Evolutionary conservation across 2,888 invertebrate species (phyloP), one percentile per base, ranked within the genome.

Genomic region (Caenorhabditis plicata): DNA sequence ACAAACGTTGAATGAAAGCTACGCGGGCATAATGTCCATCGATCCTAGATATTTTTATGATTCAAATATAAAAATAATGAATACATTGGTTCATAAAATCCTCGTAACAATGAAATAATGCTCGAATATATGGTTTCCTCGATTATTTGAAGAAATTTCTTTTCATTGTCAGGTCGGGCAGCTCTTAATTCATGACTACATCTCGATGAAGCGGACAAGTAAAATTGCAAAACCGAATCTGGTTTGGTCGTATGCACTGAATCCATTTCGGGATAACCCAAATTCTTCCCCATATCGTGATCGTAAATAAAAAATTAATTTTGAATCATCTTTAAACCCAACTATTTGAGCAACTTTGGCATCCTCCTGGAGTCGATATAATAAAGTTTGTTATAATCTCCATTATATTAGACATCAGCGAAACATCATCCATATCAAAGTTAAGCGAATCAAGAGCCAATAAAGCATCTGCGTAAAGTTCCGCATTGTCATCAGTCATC

Each of bases 211-310:
- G 40, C 17, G 2, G 31, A 17, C 9, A 42, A 17, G n/a, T 31
- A 20, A 42, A 42, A 42, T 8, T 27, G 13, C 2, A 42, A 7
- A 29, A 31, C 42, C 1, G 29, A 7, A 17, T 42, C 29, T 11
- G 31, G 13, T 29, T 44, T 56, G 1, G 49, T 33, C 17, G 31
- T 25, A n/a, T 19, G 25, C 15, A 50, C 23, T 5, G 25, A 25
- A 31, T 56, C 46, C 25, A 56, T 31, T 27, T 56, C 56, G n/a
- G n/a, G 20, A 7, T 50, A 23, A 20, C 56, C 35, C 9, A 50
- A 36, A 15, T 44, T 29, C 3, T 23, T 20, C 33, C 56, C 56
- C 23, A 56, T n/a, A n/a, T n/a, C n/a, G n/a, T n/a, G n/a, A n/a
- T n/a, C n/a, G n/a, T n/a, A n/a, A n/a, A n/a, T n/a, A n/a, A n/a